Evolutionary conservation across 2,888 invertebrate genomes (phyloP), one percentile per base, ranked within the genome.

Genomic region (Apamea anceps): DNA sequence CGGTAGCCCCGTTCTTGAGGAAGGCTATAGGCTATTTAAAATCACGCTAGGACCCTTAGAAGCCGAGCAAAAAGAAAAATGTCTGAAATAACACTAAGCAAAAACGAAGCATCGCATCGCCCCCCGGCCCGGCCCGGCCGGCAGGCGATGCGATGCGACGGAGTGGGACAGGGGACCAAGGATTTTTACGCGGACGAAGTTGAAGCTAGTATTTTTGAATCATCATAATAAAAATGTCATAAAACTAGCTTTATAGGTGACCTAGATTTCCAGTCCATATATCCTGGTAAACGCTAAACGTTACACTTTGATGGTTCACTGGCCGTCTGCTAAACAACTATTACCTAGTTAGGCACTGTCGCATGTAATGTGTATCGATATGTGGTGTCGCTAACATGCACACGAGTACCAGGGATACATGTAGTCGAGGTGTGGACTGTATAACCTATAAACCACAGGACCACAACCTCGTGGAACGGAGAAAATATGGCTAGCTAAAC

Each of bases 361-460:
- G 63, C 85, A 62, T 79, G 71, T 68, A 84, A 84, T 62, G 48
- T 66, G 73, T 66, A 45, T 73, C 25, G 62, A 54, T 75, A 82
- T 37, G 66, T 54, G 42, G 60, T 54, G 45, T 28, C 28, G 45
- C 21, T 45, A 62, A 62, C 66, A 25, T 76, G 68, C 42, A 57
- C 48, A 32, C 42, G 45, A 13, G 28, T 81, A 81, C 84, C 45
- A 81, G 84, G 67, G 32, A 1, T n/a, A 42, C 81, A 82, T 78
- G 57, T 21, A 54, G 28, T 32, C n/a, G n/a, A 71, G 60, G 54
- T 4, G n/a, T 13, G 6, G 2, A 25, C 7, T 63, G 42, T 57
- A 37, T 60, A 15, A n/a, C 42, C 18, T 51, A 28, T 51, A 54
- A 51, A 73, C 32, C 28, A 32, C 42, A 45, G 12, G 8, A 32